Conservation (phyloP, 2,797 vertebrate genomes). For the Gadopsis marmoratus region DNA sequence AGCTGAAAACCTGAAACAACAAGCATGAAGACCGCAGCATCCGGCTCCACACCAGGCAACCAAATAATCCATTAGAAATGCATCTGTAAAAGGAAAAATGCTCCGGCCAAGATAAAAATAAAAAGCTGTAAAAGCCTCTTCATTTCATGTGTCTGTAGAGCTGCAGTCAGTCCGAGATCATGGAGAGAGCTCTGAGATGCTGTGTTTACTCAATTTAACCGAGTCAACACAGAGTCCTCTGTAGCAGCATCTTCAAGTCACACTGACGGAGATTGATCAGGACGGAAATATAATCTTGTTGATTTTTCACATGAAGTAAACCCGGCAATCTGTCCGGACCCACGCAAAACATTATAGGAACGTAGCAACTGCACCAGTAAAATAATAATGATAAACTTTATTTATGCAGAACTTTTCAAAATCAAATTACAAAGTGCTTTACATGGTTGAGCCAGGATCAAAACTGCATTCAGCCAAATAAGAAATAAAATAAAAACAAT, state of each 20-base stretch:
- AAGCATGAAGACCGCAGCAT: constrained; percentile 2
- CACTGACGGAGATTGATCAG: constrained; percentile 13
- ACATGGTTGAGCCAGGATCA: not conserved
- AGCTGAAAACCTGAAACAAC: not conserved
- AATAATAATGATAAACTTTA: no score
- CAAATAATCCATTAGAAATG: constrained; percentile 17
- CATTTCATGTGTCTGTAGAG: constrained; percentile 21
- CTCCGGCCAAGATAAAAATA: constrained; percentile 18
- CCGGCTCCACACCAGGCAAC: not conserved
- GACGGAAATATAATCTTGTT: constrained; percentile 1
- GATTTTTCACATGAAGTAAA: not conserved
- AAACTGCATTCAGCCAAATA: no score
- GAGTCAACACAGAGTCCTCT: constrained; percentile 17
- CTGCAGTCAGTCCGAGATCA: constrained; percentile 24
- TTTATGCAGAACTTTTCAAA: not conserved
- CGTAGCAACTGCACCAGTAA: not conserved
- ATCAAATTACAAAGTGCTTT: not conserved
- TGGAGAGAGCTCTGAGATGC: constrained; percentile 14
- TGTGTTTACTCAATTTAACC: constrained; percentile 31
- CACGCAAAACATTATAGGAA: not conserved
- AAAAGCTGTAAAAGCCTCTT: constrained; percentile 3
- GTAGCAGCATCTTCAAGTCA: not conserved
- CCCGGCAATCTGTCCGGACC: not conserved
- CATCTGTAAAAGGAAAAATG: constrained; percentile 24
- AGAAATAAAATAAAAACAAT: no score